phyloP scores from a whole-genome alignment of 2,113 vertebrate genomes.

The Deroptyus accipitrinus region DNA sequence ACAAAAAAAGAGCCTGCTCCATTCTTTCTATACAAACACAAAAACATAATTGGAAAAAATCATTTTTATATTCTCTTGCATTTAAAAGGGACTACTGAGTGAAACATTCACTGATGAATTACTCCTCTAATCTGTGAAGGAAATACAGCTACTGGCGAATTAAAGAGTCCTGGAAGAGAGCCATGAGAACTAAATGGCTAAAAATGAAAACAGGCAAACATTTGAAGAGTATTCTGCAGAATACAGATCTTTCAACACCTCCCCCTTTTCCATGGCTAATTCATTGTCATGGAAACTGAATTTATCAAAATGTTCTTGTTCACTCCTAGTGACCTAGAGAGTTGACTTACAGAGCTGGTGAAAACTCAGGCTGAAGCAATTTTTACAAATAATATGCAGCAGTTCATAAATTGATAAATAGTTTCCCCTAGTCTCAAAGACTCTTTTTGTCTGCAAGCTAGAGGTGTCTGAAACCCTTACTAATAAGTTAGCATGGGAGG shows the following conservation, averaged over 20 bases:
- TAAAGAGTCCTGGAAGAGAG: conserved; percentile 76
- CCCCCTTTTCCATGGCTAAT: conserved; percentile 75
- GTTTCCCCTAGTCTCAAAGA: conserved; percentile 54
- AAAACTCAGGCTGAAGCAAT: conserved; percentile 71
- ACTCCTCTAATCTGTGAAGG: conserved; percentile 76
- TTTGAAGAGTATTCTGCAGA: conserved; percentile 76
- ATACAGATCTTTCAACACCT: conserved; percentile 75
- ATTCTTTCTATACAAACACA: conserved; percentile 72
- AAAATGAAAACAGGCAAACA: conserved; percentile 80
- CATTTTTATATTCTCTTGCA: conserved; percentile 72
- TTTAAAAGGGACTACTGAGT: conserved; percentile 74
- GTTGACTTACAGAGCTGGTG: conserved; percentile 70
- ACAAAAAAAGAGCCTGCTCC: not conserved
- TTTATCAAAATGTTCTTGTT: conserved; percentile 80
- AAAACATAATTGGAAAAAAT: conserved; percentile 72
- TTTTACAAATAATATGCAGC: conserved; percentile 72
- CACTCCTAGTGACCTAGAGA: conserved; percentile 76
- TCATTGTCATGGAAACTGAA: conserved; percentile 84
- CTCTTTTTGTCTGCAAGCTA: conserved; percentile 49
- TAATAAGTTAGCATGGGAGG: conserved; percentile 25
- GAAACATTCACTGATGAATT: conserved; percentile 80
- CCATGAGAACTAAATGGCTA: conserved; percentile 79
- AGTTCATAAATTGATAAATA: conserved; percentile 67
- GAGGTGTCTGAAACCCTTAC: conserved; percentile 56
- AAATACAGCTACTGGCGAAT: conserved; percentile 78